Evolutionary conservation across 2,113 vertebrate genomes (phyloP).

Genomic region (Siniperca knerii): DNA sequence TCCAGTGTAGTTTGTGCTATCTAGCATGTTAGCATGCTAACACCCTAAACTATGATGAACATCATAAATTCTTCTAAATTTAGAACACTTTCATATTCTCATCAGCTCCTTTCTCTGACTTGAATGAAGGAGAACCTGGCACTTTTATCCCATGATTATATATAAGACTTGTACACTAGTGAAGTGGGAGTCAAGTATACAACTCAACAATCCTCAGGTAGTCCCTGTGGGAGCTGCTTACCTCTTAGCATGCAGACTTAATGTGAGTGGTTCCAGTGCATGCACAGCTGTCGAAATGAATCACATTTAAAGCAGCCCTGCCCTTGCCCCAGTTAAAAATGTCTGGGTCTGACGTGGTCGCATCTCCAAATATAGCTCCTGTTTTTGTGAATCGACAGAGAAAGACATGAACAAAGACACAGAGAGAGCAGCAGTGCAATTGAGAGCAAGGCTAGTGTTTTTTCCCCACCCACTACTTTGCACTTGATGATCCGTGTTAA

Average conservation of each 20-base stretch:
- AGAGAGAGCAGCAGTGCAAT: slow-evolving; percentile 26
- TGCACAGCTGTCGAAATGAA: slow-evolving; percentile 70
- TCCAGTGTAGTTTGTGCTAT: neutral
- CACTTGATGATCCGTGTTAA: slow-evolving; percentile 16
- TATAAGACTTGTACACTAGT: neutral
- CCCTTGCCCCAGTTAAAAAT: slow-evolving; percentile 60
- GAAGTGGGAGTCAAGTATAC: neutral
- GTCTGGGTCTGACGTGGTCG: slow-evolving; percentile 57
- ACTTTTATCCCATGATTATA: neutral
- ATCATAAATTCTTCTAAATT: neutral
- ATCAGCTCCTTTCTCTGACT: neutral
- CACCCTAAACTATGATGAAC: neutral
- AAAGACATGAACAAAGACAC: slow-evolving; percentile 44
- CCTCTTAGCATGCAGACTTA: slow-evolving; percentile 57
- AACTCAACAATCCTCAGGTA: slow-evolving; percentile 50
- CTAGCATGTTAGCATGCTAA: neutral
- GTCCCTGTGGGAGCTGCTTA: slow-evolving; percentile 49
- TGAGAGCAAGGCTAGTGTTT: slow-evolving; percentile 10
- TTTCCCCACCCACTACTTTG: neutral
- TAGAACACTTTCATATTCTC: slow-evolving; percentile 1
- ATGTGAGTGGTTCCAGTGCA: slow-evolving; percentile 51
- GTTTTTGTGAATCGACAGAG: slow-evolving; percentile 60
- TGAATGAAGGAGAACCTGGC: neutral
- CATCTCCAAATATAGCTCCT: slow-evolving; percentile 71
- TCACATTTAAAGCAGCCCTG: slow-evolving; percentile 59